Evolutionary conservation across 2,113 vertebrate genomes (phyloP), one percentile per base, ranked within the genome.

Genomic region (Panthera leo): DNA sequence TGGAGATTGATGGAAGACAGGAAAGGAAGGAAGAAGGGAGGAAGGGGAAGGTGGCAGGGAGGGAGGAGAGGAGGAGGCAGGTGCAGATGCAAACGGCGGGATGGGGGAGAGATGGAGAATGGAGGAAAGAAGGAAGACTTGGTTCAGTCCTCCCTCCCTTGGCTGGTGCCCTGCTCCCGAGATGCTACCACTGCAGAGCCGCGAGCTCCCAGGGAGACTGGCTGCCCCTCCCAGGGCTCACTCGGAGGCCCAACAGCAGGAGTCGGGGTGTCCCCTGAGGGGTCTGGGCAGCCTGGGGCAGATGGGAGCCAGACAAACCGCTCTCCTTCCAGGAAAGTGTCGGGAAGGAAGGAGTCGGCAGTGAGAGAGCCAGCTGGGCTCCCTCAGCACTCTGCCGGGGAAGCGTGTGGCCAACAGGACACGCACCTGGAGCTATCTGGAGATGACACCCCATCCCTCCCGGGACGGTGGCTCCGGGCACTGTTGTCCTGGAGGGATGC

Each of bases 301-400:
- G 29, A 23, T 1, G 15, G 86, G 36, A 88, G 58, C 13, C 45
- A 51, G 36, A 18, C 3, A 16, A 53, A 25, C 16, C 1, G 3
- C 63, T 23, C 29, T 70, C 61, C 73, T 42, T 80, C 58, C 53
- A 71, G 83, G 55, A 29, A 79, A 58, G 42, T 42, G 21, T 8
- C 4, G 0, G n/a, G 55, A 23, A 90, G 53, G 73, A 36, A 63
- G 39, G 68, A 12, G 29, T 53, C 5, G 0, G 58, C 73, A 27
- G 23, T 3, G 31, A 51, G 15, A 42, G 2, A 36, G 31, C 25
- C 45, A 23, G 76, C 14, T 1, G 0, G 8, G 36, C 4, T 7
- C 67, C 76, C 55, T 10, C 51, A n/a, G 80, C 29, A 63, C 63
- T 88, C 42, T 7, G 25, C 8, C 29, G 11, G 15, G 19, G 70